Evolutionary conservation across 2,888 invertebrate species (phyloP).

Genomic region (Marasmarcha lunaedactyla): DNA sequence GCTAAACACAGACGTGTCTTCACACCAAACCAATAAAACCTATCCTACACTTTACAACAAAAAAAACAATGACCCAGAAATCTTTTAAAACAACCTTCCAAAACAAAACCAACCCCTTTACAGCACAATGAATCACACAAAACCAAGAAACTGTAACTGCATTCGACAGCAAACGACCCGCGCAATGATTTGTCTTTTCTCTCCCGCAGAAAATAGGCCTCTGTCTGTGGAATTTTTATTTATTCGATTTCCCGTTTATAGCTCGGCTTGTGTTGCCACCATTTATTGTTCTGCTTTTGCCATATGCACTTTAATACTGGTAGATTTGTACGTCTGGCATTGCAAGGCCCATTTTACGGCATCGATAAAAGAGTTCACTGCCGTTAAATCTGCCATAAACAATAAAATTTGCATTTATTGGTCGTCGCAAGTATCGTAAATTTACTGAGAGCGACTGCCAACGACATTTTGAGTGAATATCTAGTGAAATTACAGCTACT

Average conservation of each 20-base stretch:
- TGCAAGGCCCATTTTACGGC: slow-evolving; percentile 49
- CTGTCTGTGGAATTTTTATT: not conserved
- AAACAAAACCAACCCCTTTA: not conserved
- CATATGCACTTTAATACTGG: slow-evolving; percentile 21
- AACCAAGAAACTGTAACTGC: slow-evolving; percentile 1
- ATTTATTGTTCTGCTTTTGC: slow-evolving; percentile 11
- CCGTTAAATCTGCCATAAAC: slow-evolving; percentile 65
- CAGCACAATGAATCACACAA: not conserved
- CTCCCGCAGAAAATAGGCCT: not conserved
- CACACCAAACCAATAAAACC: not conserved
- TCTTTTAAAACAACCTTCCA: not conserved
- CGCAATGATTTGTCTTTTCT: not conserved
- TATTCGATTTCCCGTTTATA: not conserved
- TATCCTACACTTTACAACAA: not conserved
- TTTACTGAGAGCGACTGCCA: slow-evolving; percentile 53
- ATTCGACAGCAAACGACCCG: slow-evolving; percentile 1
- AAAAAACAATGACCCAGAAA: not conserved
- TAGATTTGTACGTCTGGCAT: slow-evolving; percentile 34
- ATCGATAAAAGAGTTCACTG: slow-evolving; percentile 61
- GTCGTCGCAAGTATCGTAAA: slow-evolving; percentile 60
- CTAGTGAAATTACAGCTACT: slow-evolving; percentile 35
- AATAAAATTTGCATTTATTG: slow-evolving; percentile 71
- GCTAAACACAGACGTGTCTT: not conserved
- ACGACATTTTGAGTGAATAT: slow-evolving; percentile 64
- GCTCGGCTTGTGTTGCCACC: slow-evolving; percentile 1